Evolutionary conservation across 2,888 invertebrate species (phyloP), one percentile per base, ranked within the genome.

Genomic region (Siphonodentalium dalli): DNA sequence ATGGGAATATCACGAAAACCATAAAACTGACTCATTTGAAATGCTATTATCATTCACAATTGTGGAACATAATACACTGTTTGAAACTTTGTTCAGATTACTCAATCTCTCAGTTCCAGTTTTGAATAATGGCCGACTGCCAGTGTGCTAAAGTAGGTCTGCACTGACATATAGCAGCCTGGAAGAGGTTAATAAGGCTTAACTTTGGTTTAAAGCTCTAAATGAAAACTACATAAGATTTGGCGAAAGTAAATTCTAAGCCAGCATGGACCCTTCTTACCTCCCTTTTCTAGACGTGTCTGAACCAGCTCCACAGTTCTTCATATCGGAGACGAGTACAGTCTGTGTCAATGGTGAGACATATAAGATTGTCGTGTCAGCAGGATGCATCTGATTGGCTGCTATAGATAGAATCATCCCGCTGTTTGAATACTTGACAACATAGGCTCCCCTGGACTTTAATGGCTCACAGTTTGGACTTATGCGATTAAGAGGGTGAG

Each of bases 381-480:
- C 57, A 3, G 75, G 69, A 29, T 58, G 59, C 37, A 62, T 69
- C 61, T 77, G 76, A 63, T 80, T 80, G 60, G 75, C 71, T 37
- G 75, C 78, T 24, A 79, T 66, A 21, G 78, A 77, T 6, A 79
- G 54, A 43, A 79, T 68, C 57, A 74, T 74, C 27, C 75, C 77
- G 61, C 73, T 75, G 41, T 65, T 65, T 13, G 74, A 68, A 49
- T 71, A 72, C 38, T 65, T 61, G 5, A 66, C 52, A 1, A 75
- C 55, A 38, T 72, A 74, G 5, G 76, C 67, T 15, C 77, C 77
- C 5, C 54, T 51, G 21, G 68, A 58, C 28, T 54, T 58, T 52
- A 77, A 63, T n/a, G 74, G 62, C 45, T 66, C 63, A 63, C 68
- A 70, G 6, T 55, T 56, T 18, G 65, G 59, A 27, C 66, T 63